These are phyloP conservation scores for Anoura caudifer DNA, from an alignment of 2,113 vertebrate species.

Conservation along the genomic window DNA sequence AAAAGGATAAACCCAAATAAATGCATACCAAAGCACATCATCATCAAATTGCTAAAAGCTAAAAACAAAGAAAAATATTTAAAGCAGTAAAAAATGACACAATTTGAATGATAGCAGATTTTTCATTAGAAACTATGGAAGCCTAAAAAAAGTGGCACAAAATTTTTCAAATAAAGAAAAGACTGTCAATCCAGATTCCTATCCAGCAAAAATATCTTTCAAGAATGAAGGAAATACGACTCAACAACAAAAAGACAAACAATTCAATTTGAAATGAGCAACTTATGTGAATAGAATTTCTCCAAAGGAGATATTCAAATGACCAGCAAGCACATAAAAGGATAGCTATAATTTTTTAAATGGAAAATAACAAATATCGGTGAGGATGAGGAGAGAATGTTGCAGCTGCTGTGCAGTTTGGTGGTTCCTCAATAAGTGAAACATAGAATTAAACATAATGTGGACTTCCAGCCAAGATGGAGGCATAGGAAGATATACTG, in stretches of 20 bases:
- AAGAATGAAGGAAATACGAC: not conserved
- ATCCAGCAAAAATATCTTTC: not conserved
- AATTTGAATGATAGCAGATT: conserved; percentile 16
- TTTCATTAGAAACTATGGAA: not conserved
- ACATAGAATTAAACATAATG: not conserved
- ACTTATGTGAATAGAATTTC: not conserved
- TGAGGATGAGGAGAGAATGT: not conserved
- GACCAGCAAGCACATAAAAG: not conserved
- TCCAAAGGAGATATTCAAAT: not conserved
- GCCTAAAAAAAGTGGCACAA: not conserved
- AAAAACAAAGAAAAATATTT: not conserved
- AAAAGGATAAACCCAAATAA: not conserved
- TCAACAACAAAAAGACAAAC: conserved; percentile 15
- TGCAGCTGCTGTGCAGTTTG: not conserved
- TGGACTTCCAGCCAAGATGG: no score
- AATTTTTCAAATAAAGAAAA: not conserved
- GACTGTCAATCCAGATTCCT: not conserved
- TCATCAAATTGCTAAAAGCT: not conserved
- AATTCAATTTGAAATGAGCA: not conserved
- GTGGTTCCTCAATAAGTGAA: not conserved
- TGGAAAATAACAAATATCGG: not conserved
- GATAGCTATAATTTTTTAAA: not conserved
- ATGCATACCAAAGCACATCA: not conserved
- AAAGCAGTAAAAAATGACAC: not conserved
- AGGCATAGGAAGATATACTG: no score